Conservation (phyloP, 2,888 invertebrate species). For the Diploptera punctata region DNA sequence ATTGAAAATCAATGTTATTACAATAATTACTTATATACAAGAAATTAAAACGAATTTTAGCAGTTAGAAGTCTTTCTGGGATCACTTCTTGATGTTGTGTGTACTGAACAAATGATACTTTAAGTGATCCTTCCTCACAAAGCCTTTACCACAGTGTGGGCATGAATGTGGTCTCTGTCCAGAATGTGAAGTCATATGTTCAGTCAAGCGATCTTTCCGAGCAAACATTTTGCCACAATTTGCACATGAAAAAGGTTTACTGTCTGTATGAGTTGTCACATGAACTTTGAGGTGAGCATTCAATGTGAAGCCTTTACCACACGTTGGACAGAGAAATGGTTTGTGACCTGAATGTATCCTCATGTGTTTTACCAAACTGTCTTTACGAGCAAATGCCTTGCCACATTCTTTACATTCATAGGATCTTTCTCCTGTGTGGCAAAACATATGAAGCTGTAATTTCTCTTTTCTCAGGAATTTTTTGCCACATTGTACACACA, state of each 20-base stretch:
- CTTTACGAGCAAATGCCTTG: slow-evolving; percentile 14
- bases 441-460: slow-evolving; percentile 1
- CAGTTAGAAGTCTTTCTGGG: too few relatives aligned
- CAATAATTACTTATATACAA: too few relatives aligned
- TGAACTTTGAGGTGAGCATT: slow-evolving; percentile 1
- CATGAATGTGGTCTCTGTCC: slow-evolving; percentile 8
- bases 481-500: slow-evolving; percentile 52
- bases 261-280: slow-evolving; percentile 5
- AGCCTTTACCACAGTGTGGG: slow-evolving; percentile 8
- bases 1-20: too few relatives aligned
- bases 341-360: background rate
- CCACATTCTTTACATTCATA: slow-evolving; percentile 8
- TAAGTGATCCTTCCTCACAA: slow-evolving; percentile 15
- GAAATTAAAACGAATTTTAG: too few relatives aligned
- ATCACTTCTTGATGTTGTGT: too few relatives aligned
- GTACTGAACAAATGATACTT: slow-evolving; percentile 17
- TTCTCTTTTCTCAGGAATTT: background rate
- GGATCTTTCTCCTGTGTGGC: slow-evolving; percentile 11
- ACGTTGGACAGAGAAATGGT: slow-evolving; percentile 6
- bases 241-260: slow-evolving; percentile 3
- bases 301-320: slow-evolving; percentile 19
- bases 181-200: slow-evolving; percentile 11
- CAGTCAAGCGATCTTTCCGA: slow-evolving; percentile 11
- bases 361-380: slow-evolving; percentile 1
- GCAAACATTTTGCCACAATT: slow-evolving; percentile 14